Base-by-base conservation (phyloP, 2,113 vertebrate genomes). In the Melospiza melodia region DNA sequence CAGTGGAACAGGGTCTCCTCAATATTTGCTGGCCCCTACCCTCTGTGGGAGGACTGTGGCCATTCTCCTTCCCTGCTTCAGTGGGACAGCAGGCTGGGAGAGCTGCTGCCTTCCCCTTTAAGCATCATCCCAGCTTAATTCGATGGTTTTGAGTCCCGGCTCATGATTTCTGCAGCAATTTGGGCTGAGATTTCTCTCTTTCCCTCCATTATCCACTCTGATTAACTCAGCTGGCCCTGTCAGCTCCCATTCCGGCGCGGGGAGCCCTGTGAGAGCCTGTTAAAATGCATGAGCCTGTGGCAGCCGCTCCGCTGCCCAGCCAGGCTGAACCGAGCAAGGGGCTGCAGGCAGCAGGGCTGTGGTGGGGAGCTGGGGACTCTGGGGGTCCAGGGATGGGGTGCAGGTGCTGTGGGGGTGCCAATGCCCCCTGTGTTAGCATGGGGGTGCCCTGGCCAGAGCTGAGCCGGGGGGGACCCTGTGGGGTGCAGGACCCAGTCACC, bases 221-320 rank as follows among this genome's bases (percentile, higher is more conserved):
- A 98, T 98, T 97, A 98, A 97, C 98, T 97, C 97, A 95, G 97
- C 97, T 94, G 96, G 97, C 96, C 97, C 98, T 97, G 97, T 97
- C 97, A 98, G 96, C 90, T 96, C 96, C 94, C 97, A 97, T 97
- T 96, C 96, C 37, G 1, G 44, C 5, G 54, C 8, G 4, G 4
- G 69, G 91, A 96, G 92, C 59, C 93, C 11, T 15, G 85, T 71
- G 58, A 95, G 93, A 95, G 68, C 87, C 97, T 63, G 72, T 98
- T 97, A 97, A 97, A 97, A 98, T 97, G 97, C 95, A 96, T 94
- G 97, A 98, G 91, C 55, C 72, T 57, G 14, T 90, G 86, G 12
- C 37, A 67, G 89, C 78, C 55, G 52, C 94, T 88, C 76, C 35
- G 7, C 72, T 85, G 93, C 82, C 89, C 91, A 80, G 90, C 18